Conservation (phyloP, 2,888 invertebrate genomes). For the Xylota segnis region DNA sequence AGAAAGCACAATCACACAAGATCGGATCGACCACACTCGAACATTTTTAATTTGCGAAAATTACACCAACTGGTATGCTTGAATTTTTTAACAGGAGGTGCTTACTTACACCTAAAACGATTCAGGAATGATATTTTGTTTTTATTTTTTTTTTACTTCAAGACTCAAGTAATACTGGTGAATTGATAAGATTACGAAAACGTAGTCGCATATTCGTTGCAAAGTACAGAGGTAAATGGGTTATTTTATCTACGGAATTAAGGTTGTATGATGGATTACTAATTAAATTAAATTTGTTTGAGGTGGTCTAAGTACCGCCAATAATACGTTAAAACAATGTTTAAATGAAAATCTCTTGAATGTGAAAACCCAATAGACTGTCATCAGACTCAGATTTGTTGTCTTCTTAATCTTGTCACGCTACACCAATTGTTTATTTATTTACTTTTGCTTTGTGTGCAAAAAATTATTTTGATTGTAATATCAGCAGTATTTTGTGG, state of each 20-base stretch:
- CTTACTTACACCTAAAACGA: conserved; percentile 16
- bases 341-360: neutral
- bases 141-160: conserved; percentile 27
- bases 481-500: conserved; percentile 16
- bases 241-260: conserved; percentile 40
- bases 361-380: neutral
- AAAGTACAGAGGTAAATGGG: conserved; percentile 4
- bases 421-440: conserved; percentile 10
- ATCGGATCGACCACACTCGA: conserved; percentile 16
- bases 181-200: conserved; percentile 65
- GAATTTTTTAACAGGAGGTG: neutral
- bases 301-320: conserved; percentile 9
- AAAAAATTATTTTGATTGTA: conserved; percentile 21
- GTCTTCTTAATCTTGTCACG: conserved; percentile 7
- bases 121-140: conserved; percentile 19
- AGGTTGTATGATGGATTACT: conserved; percentile 38
- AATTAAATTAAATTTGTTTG: conserved; percentile 31
- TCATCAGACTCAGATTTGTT: neutral
- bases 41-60: conserved; percentile 39
- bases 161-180: conserved; percentile 23
- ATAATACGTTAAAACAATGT: conserved; percentile 1
- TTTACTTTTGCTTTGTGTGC: conserved; percentile 32
- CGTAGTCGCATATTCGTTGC: conserved; percentile 2
- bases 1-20: neutral
- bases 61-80: neutral